phyloP scores from a whole-genome alignment of 2,113 vertebrate species.

The Megaceryle maxima region DNA sequence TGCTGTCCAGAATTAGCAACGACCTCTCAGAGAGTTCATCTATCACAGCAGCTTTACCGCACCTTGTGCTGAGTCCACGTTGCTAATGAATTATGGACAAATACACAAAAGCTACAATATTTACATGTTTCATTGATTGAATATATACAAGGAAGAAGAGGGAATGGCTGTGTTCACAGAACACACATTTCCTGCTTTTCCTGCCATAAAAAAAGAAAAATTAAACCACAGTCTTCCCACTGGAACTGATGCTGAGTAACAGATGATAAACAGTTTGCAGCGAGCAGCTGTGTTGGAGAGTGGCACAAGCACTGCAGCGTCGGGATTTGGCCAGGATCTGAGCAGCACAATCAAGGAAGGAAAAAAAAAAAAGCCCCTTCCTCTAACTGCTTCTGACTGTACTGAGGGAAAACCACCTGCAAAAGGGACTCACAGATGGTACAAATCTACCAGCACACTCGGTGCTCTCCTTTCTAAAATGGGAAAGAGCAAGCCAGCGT shows the following conservation, averaged over 20 bases:
- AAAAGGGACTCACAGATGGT: not conserved
- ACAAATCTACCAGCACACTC: not conserved
- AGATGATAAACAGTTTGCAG: not conserved
- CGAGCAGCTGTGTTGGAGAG: not conserved
- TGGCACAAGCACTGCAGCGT: not conserved
- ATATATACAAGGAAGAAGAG: constrained; percentile 47
- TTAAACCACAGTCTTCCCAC: not conserved
- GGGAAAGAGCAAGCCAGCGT: not conserved
- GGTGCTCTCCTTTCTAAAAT: not conserved
- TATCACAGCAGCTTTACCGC: not conserved
- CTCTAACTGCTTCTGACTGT: not conserved
- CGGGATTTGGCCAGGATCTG: not conserved
- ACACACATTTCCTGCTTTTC: constrained; percentile 19
- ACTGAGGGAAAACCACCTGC: not conserved
- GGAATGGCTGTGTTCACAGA: constrained; percentile 18
- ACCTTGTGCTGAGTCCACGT: not conserved
- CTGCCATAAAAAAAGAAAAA: not conserved
- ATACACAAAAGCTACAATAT: constrained; percentile 31
- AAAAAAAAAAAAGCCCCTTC: not conserved
- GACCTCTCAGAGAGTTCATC: not conserved
- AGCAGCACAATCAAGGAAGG: not conserved
- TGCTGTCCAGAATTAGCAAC: not conserved
- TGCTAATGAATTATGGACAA: constrained; percentile 33
- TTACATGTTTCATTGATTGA: constrained; percentile 51
- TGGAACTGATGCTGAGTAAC: not conserved